Conservation (phyloP, 2,888 invertebrate genomes). For the Netelia fuscicornis region DNA sequence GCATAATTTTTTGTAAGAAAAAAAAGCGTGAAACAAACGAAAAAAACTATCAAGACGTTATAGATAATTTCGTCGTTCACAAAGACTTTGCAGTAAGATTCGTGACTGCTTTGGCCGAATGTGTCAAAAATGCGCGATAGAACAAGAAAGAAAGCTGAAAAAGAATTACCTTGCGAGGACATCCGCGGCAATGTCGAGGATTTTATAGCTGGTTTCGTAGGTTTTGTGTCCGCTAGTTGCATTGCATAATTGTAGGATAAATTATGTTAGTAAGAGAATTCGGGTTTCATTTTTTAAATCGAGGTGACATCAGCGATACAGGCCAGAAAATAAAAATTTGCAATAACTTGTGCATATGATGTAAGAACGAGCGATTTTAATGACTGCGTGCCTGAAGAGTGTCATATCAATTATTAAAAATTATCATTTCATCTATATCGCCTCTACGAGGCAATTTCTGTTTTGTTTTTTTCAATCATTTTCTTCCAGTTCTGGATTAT, state of each 20-base stretch:
- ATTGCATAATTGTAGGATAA: constrained; percentile 75
- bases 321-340: background rate
- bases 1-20: background rate
- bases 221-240: constrained; percentile 94
- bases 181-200: constrained; percentile 97
- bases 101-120: background rate
- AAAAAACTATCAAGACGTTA: background rate
- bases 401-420: no score
- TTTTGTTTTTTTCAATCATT: background rate
- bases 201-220: constrained; percentile 98
- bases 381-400: background rate
- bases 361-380: background rate
- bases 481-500: background rate
- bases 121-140: constrained; percentile 21
- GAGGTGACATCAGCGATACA: background rate
- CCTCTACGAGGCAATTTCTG: background rate
- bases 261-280: constrained; percentile 57
- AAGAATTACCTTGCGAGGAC: constrained; percentile 94
- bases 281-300: constrained; percentile 1
- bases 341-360: background rate
- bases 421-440: no score
- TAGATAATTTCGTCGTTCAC: background rate
- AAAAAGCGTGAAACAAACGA: background rate
- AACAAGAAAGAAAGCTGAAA: constrained; percentile 44
- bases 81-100: background rate